Base-by-base conservation (phyloP, 1,140 invertebrate species). In the Pachyrhynchus sulphureomaculatus region DNA sequence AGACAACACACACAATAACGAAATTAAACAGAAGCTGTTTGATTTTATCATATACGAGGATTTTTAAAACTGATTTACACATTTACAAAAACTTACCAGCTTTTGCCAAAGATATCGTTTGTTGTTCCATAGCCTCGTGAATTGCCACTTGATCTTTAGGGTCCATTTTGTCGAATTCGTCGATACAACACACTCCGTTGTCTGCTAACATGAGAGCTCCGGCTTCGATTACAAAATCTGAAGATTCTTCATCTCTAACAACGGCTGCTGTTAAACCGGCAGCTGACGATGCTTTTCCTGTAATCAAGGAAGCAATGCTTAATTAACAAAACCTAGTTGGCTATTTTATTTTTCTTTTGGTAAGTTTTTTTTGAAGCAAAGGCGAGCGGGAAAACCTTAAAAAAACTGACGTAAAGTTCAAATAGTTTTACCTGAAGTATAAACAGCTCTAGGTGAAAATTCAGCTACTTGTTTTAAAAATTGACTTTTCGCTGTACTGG, bases 121-220 rank as follows among this genome's bases (percentile, higher is more conserved):
- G 98, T 75, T 99, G 98, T 84, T 99, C 98, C 98, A 99, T 99
- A 42, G 97, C 98, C 82, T 99, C 98, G 78, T 99, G 97, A 73
- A 98, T 99, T 21, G 98, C 97, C 4, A 99, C 96, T 78, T 99
- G 96, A 84, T 99, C 97, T 58, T 88, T 86, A 0, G 84, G 83
- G 76, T 99, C 97, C 98, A 99, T 99, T 82, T 99, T 99, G 74
- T 99, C 98, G 79, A 99, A 99, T 80, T 99, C 97, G 76, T 99
- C 97, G 68, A 99, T 99, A 75, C 97, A 99, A 76, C 97, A 99
- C 23, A 99, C 92, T 12, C 98, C 97, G 78, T 98, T 98, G 77
- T 99, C 97, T 0, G 97, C 97, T 68, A 99, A 84, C 96, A 99
- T 99, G 2, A 99, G 79, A 3, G 98, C 98, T 36, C 98, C 98